Percentiles rank a stretch among this genome's conserved stretches.
Conservation (phyloP, 1,140 invertebrate genomes). For the Drosophila serrata region DNA sequence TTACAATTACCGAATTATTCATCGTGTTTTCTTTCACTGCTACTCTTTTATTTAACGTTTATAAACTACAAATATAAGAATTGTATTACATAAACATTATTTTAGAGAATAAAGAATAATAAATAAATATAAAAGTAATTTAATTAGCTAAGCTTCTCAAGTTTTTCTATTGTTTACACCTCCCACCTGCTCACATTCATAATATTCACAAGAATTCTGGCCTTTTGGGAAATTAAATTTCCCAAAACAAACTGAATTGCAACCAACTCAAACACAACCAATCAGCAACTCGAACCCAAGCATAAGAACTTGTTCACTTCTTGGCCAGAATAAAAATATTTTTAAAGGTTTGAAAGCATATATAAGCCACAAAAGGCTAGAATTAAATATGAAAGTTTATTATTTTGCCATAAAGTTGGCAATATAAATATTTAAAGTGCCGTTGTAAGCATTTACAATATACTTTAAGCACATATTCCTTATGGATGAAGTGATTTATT, state of each 20-base stretch:
- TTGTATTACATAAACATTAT: neutral
- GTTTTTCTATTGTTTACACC: neutral
- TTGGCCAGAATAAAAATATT: constrained; percentile 30
- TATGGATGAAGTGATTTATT: neutral
- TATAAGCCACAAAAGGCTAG: neutral
- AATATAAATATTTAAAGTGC: neutral
- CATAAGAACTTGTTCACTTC: constrained; percentile 35
- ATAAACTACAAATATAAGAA: neutral
- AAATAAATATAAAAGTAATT: neutral
- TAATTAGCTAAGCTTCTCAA: no score
- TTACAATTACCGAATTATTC: no score
- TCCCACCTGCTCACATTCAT: neutral
- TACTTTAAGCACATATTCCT: neutral
- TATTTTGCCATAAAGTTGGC: neutral
- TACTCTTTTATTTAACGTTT: neutral
- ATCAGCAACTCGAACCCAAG: constrained; percentile 24
- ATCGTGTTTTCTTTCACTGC: no score
- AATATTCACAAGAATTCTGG: constrained; percentile 1
- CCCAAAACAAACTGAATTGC: constrained; percentile 58
- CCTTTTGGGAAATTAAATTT: constrained; percentile 42
- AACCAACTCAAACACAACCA: constrained; percentile 17
- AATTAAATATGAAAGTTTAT: neutral
- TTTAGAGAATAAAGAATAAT: neutral
- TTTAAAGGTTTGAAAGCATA: constrained; percentile 17
- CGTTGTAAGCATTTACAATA: neutral